Evolutionary conservation across 2,888 invertebrate species (phyloP), one percentile per base, ranked within the genome.

Genomic region (Clivina fossor): DNA sequence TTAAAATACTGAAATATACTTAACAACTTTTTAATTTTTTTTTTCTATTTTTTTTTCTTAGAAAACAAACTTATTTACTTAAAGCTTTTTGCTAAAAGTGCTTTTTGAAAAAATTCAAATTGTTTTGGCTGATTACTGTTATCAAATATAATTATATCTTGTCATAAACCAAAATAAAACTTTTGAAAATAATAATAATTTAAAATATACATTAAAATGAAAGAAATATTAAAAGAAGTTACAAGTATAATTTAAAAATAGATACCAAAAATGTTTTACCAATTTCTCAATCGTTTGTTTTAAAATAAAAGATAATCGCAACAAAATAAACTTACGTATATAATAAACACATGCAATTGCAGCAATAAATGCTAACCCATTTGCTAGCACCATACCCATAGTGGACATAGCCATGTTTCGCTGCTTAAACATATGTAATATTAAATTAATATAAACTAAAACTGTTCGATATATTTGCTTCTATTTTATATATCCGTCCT

Each of bases 291-390:
- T n/a, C n/a, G n/a, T n/a, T n/a, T n/a, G n/a, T n/a, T n/a, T n/a
- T n/a, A n/a, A n/a, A 8, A 5, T 37, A 37, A 20, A 33, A 18
- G 11, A n/a, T 20, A 49, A 38, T 35, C 7, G 9, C 1, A 24
- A 24, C 15, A 46, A 16, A 35, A 20, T 15, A 11, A 22, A 55
- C 55, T 55, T 55, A 55, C 55, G 47, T 40, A 55, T 37, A 30
- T 33, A 47, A 30, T 55, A 55, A 9, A 55, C 32, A 11, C 46
- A 24, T 1, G 40, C 55, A 18, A 38, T 19, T 3, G 55, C 55
- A 5, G 47, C 55, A 30, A 47, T 7, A 19, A 55, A 55, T 7
- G 37, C 30, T 8, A 55, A 19, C 8, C 30, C 30, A 9, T 28
- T 47, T 8, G 24, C 24, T 5, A 55, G 8, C 28, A 47, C 20